Evolutionary conservation across 2,888 invertebrate species (phyloP).

Genomic region (Anthrax anthrax): DNA sequence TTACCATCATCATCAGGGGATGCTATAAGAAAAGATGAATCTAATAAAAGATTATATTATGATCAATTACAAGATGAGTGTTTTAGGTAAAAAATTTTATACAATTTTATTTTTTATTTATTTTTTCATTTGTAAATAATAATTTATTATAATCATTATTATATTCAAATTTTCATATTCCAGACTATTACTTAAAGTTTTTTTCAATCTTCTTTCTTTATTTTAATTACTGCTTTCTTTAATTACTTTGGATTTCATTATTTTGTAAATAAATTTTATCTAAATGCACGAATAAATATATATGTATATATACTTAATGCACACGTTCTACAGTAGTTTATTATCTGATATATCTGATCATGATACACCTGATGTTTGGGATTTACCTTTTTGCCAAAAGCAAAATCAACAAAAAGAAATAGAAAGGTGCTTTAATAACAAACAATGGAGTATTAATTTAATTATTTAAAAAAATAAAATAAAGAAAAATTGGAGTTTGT

Average conservation of each 20-base stretch:
- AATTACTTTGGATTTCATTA: too few species aligned
- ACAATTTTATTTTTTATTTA: too few species aligned
- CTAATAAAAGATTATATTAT: constrained; percentile 19
- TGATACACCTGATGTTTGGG: constrained; percentile 40
- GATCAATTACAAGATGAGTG: constrained; percentile 32
- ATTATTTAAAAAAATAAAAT: not conserved
- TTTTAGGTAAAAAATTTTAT: constrained; percentile 33
- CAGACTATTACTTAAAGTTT: too few species aligned
- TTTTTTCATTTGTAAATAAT: too few species aligned
- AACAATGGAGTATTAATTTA: too few species aligned
- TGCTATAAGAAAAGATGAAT: not conserved
- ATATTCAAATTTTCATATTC: too few species aligned
- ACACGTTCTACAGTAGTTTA: constrained; percentile 27
- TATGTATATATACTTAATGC: too few species aligned
- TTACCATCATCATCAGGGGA: not conserved
- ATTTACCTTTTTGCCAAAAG: constrained; percentile 38
- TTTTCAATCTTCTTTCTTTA: too few species aligned
- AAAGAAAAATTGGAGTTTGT: not conserved
- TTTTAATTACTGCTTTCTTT: too few species aligned
- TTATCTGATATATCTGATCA: constrained; percentile 37
- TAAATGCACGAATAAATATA: too few species aligned
- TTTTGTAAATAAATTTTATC: too few species aligned
- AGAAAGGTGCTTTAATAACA: constrained; percentile 9
- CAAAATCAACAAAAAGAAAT: constrained; percentile 24
- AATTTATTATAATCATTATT: too few species aligned